phyloP scores from a whole-genome alignment of 2,797 vertebrate genomes.

The Arrhamphus sclerolepis region DNA sequence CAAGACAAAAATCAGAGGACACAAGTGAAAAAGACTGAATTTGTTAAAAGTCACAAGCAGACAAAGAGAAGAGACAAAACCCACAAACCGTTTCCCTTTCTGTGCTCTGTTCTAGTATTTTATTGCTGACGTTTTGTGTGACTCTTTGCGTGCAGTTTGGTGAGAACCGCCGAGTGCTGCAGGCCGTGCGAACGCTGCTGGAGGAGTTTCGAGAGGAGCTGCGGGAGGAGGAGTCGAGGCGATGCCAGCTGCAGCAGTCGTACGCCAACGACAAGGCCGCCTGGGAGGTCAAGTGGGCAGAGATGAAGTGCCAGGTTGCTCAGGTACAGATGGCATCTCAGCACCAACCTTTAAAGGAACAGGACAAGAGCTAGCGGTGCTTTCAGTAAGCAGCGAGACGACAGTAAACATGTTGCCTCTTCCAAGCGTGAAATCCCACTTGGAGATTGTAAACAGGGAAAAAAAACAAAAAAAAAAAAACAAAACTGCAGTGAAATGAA shows the following conservation, averaged over 20 bases:
- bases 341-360: conserved; percentile 53
- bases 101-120: background rate
- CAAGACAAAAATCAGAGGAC: background rate
- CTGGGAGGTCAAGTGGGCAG: conserved; percentile 91
- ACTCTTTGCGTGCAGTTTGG: conserved; percentile 75
- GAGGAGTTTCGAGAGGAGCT: conserved; percentile 92
- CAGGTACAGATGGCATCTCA: conserved; percentile 85
- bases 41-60: no score
- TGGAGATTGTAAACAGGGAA: no score
- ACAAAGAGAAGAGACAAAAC: no score
- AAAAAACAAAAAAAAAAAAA: no score
- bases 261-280: conserved; percentile 91
- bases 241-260: conserved; percentile 88
- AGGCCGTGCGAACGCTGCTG: conserved; percentile 87
- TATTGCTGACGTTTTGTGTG: background rate
- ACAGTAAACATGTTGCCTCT: conserved; percentile 53
- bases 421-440: no score
- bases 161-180: conserved; percentile 88
- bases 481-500: no score
- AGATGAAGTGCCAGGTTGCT: conserved; percentile 87
- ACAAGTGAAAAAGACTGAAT: no score
- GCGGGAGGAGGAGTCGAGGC: conserved; percentile 85
- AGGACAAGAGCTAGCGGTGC: conserved; percentile 38
- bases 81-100: no score
- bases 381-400: conserved; percentile 29